Evolutionary conservation across 2,113 vertebrate species (phyloP).

Genomic region (Apteryx mantelli): DNA sequence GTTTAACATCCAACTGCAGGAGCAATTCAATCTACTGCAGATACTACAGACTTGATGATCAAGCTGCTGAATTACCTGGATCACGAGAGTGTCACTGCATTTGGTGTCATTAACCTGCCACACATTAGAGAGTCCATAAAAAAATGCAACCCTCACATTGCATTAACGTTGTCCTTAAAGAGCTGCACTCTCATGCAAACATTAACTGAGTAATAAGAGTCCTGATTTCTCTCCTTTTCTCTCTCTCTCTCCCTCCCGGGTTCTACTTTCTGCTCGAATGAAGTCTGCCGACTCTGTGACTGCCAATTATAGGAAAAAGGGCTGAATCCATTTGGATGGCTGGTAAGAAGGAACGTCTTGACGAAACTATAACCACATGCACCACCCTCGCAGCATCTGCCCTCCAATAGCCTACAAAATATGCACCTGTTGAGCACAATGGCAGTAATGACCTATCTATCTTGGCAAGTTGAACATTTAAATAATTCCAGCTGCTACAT

Average conservation of each 20-base stretch:
- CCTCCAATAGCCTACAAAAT: slow-evolving; percentile 1
- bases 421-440: not conserved
- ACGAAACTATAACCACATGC: slow-evolving; percentile 10
- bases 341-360: slow-evolving; percentile 15
- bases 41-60: not conserved
- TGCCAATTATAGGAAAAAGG: slow-evolving; percentile 34
- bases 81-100: not conserved
- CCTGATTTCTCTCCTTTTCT: not conserved
- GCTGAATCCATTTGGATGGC: slow-evolving; percentile 5
- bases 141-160: not conserved
- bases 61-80: not conserved
- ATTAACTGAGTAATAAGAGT: slow-evolving; percentile 26
- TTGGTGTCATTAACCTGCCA: not conserved
- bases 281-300: slow-evolving; percentile 30
- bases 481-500: not conserved
- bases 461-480: slow-evolving; percentile 10
- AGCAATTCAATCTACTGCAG: not conserved
- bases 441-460: not conserved
- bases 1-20: not conserved
- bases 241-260: not conserved
- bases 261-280: slow-evolving; percentile 24
- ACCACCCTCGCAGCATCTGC: not conserved
- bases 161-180: not conserved
- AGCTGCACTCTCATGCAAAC: not conserved
- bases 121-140: not conserved